Percentiles rank a stretch among this genome's conserved stretches.
These are phyloP conservation scores for Drosophila dives DNA, from an alignment of 2,888 invertebrate genomes.

Conservation along the genomic window DNA sequence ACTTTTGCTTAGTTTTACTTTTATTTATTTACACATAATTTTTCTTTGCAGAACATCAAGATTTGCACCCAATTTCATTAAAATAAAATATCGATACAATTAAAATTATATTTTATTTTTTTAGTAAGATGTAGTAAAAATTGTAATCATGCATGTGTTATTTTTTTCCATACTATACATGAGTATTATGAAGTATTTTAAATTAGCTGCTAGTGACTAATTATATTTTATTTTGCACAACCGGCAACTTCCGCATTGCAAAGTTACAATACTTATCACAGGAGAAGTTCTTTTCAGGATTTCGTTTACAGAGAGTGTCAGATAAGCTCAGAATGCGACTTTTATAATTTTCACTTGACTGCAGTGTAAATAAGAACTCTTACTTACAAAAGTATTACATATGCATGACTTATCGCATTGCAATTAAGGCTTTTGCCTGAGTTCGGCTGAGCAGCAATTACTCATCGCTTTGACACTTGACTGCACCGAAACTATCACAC, in stretches of 20 bases:
- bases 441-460: conserved; percentile 58
- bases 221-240: background rate
- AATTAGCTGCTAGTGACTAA: background rate
- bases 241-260: background rate
- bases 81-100: background rate
- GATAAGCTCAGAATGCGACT: conserved; percentile 21
- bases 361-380: conserved; percentile 26
- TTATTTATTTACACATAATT: background rate
- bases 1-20: background rate
- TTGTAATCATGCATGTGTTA: background rate
- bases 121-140: background rate
- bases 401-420: conserved; percentile 52
- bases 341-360: conserved; percentile 11
- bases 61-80: background rate
- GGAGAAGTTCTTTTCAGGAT: background rate
- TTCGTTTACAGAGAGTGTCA: background rate
- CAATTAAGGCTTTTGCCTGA: conserved; percentile 53
- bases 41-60: background rate
- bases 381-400: conserved; percentile 11
- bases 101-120: background rate
- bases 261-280: background rate
- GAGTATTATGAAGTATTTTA: background rate
- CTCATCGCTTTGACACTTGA: conserved; percentile 60
- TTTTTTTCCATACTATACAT: background rate
- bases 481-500: conserved; percentile 27